A percentile compares a stretch with the other conserved stretches of the same genome.
These are phyloP conservation scores for Zygogramma bicolorata DNA, from an alignment of 2,888 invertebrate species.

Conservation along the genomic window DNA sequence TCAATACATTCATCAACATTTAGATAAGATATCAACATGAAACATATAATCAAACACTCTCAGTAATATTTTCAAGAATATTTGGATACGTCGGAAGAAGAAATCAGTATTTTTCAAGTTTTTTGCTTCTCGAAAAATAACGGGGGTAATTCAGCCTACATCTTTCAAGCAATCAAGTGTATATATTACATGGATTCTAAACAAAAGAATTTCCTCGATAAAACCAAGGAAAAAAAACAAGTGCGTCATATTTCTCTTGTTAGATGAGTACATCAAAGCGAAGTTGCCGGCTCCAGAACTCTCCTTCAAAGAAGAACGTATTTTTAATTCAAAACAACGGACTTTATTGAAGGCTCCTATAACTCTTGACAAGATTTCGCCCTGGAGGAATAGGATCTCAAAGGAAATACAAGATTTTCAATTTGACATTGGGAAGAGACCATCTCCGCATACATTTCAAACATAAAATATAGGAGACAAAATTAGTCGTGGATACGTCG, in stretches of 20 bases:
- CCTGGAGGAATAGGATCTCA: not conserved
- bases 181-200: not conserved
- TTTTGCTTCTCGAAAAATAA: not conserved
- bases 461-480: not conserved
- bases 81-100: too few relatives aligned
- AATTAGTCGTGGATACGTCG: not conserved
- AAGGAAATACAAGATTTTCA: not conserved
- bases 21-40: too few relatives aligned
- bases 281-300: not conserved
- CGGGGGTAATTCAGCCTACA: not conserved
- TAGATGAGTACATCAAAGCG: not conserved
- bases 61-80: too few relatives aligned
- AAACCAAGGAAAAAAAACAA: not conserved
- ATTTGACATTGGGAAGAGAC: not conserved
- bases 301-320: not conserved
- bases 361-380: not conserved
- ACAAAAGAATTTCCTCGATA: not conserved
- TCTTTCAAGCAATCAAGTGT: too few relatives aligned
- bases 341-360: not conserved
- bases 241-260: not conserved
- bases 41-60: too few relatives aligned
- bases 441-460: not conserved
- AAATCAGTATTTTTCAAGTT: not conserved
- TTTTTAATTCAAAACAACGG: slow-evolving; percentile 7
- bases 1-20: too few relatives aligned